A percentile compares a stretch with the other conserved stretches of the same genome.
Evolutionary conservation across 2,113 vertebrate species (phyloP).

Genomic region (Notiomystis cincta): DNA sequence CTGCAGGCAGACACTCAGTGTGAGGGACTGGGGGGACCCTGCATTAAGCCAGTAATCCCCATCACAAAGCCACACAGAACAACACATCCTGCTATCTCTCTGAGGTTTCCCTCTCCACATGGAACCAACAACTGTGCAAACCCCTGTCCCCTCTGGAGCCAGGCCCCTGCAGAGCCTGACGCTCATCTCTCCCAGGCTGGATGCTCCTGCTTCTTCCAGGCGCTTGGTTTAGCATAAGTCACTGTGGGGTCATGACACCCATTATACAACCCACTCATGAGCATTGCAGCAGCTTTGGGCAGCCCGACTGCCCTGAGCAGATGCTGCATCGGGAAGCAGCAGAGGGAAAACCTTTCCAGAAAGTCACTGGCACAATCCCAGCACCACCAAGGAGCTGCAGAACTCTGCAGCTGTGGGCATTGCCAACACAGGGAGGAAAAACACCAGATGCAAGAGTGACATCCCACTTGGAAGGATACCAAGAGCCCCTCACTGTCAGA

Average conservation of each 20-base stretch:
- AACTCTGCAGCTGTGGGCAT: not conserved
- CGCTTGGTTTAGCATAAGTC: not conserved
- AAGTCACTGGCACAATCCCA: not conserved
- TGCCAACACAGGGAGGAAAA: not conserved
- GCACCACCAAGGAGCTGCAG: not conserved
- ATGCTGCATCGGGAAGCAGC: not conserved
- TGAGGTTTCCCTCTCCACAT: not conserved
- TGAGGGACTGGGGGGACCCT: not conserved
- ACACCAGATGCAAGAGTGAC: not conserved
- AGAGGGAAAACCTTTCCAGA: not conserved
- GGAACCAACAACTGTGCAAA: not conserved
- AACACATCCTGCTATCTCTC: not conserved
- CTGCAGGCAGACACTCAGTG: fast-evolving
- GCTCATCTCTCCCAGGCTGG: not conserved
- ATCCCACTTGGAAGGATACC: not conserved
- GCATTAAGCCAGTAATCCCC: not conserved
- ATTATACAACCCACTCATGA: not conserved
- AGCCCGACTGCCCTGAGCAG: fast-evolving
- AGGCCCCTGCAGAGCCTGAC: not conserved
- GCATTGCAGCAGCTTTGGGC: not conserved
- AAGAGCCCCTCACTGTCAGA: not conserved
- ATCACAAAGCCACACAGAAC: not conserved
- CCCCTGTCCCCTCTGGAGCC: not conserved
- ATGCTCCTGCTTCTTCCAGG: not conserved
- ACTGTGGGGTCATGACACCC: not conserved